phyloP scores from a whole-genome alignment of 2,113 vertebrate genomes.

The Rhagologus leucostigma region DNA sequence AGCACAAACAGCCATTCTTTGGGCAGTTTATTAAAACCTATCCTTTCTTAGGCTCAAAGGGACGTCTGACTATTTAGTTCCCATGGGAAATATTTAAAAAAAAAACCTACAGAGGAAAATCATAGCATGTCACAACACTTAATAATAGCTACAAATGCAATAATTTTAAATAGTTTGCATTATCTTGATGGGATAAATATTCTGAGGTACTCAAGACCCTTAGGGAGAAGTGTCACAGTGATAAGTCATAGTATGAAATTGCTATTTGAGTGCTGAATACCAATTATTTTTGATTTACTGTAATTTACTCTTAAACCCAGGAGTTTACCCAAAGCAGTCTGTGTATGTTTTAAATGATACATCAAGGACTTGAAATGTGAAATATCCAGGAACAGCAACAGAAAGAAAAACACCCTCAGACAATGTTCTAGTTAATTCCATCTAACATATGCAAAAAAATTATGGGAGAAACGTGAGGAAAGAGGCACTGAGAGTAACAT shows the following conservation, averaged over 20 bases:
- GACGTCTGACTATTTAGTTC: neutral
- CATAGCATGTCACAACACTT: slow-evolving; percentile 52
- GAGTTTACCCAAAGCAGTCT: slow-evolving; percentile 39
- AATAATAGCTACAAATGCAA: slow-evolving; percentile 53
- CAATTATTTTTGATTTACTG: slow-evolving; percentile 64
- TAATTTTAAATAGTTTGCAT: slow-evolving; percentile 58
- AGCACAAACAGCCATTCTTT: slow-evolving; percentile 20
- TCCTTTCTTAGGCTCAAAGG: neutral
- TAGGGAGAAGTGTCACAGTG: slow-evolving; percentile 27
- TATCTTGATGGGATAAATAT: slow-evolving; percentile 57
- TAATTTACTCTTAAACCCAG: slow-evolving; percentile 56
- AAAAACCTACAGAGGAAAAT: neutral
- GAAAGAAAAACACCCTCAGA: neutral
- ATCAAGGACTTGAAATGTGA: neutral
- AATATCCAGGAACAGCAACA: neutral
- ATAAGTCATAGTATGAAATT: slow-evolving; percentile 56
- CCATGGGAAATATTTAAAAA: slow-evolving; percentile 18
- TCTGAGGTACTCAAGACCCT: slow-evolving; percentile 48
- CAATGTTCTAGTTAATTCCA: neutral
- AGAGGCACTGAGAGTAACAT: neutral
- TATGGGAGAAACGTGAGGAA: neutral
- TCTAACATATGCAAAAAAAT: neutral
- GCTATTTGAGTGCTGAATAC: slow-evolving; percentile 56
- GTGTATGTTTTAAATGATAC: slow-evolving; percentile 32
- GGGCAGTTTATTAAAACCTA: slow-evolving; percentile 45